A percentile compares a stretch with the other conserved stretches of the same genome.
Evolutionary conservation across 1,140 invertebrate species (phyloP).

Genomic region (Caenorhabditis inopinata): DNA sequence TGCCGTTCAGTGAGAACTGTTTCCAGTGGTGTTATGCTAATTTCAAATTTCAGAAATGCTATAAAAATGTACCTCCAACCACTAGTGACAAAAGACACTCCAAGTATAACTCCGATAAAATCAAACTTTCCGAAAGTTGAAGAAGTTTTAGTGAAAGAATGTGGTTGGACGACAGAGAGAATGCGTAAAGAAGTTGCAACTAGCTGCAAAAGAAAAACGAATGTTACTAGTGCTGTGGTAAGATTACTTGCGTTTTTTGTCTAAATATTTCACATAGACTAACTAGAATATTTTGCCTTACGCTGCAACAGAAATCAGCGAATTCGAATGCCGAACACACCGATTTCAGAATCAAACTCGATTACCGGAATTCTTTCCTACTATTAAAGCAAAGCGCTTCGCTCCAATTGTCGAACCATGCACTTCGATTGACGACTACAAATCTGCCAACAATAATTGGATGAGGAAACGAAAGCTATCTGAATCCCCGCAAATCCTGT

Average conservation of each 20-base stretch:
- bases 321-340: too few relatives aligned
- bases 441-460: not conserved
- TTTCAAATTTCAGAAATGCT: conserved; percentile 18
- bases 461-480: not conserved
- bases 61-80: not conserved
- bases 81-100: not conserved
- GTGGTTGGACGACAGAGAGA: not conserved
- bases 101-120: not conserved
- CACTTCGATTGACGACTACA: not conserved
- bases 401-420: not conserved
- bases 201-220: not conserved
- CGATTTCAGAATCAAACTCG: not conserved
- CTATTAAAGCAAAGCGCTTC: not conserved
- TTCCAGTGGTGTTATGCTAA: not conserved
- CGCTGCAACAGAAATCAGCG: too few relatives aligned
- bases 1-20: not conserved
- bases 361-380: not conserved
- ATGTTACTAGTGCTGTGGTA: not conserved
- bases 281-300: too few relatives aligned
- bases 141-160: not conserved
- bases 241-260: too few relatives aligned
- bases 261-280: too few relatives aligned
- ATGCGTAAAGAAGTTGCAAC: not conserved
- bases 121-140: not conserved
- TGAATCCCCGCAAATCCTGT: not conserved